Percentiles rank a stretch among this genome's conserved stretches.
These are phyloP conservation scores for Campylorhamphus procurvoides DNA, from an alignment of 2,113 vertebrate genomes.

Conservation along the genomic window DNA sequence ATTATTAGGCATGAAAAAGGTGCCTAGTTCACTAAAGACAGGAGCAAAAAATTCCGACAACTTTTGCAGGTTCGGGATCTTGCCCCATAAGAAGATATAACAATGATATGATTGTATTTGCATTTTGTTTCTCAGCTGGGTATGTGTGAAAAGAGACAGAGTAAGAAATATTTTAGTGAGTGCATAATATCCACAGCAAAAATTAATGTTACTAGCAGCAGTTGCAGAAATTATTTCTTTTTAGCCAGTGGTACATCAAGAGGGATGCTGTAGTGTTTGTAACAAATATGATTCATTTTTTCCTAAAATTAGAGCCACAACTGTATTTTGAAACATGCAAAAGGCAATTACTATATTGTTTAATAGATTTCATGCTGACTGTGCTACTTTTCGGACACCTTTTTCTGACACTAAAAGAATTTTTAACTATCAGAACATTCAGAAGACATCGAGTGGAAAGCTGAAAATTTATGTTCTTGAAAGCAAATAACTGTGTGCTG, in stretches of 20 bases:
- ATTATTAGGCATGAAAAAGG: background rate
- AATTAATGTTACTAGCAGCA: background rate
- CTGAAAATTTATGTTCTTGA: background rate
- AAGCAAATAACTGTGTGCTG: background rate
- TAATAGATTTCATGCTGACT: background rate
- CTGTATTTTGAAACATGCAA: background rate
- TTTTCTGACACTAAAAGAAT: background rate
- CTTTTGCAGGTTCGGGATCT: background rate
- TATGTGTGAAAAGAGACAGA: background rate
- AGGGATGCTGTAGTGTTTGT: background rate
- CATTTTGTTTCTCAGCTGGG: background rate
- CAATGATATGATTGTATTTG: background rate
- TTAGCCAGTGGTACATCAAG: background rate
- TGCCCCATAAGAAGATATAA: background rate
- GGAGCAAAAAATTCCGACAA: background rate
- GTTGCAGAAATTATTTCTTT: background rate
- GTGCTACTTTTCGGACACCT: background rate
- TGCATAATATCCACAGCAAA: background rate
- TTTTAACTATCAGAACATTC: background rate
- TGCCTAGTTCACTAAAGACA: background rate
- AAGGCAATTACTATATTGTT: background rate
- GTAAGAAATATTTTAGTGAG: background rate
- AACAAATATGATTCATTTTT: background rate
- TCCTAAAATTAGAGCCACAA: conserved; percentile 5
- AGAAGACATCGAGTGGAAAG: conserved; percentile 10